phyloP scores from a whole-genome alignment of 2,797 vertebrate genomes.

The Falco peregrinus region DNA sequence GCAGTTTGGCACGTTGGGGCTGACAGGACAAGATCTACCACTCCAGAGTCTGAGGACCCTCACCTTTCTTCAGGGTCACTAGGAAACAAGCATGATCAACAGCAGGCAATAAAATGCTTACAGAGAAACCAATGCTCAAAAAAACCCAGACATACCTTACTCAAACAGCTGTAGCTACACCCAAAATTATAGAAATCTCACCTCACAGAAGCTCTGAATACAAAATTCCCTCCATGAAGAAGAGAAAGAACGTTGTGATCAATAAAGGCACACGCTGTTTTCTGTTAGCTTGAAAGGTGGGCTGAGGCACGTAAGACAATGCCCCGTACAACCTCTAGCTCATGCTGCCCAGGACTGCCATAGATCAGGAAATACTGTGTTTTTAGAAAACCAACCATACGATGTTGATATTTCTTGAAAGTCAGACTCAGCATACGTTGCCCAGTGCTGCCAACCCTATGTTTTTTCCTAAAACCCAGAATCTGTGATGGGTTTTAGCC shows the following conservation, averaged over 20 bases:
- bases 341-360: neutral
- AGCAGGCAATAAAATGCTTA: neutral
- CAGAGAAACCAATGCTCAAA: neutral
- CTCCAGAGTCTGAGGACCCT: neutral
- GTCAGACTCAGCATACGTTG: neutral
- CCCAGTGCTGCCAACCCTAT: neutral
- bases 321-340: neutral
- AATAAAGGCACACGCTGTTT: neutral
- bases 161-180: neutral
- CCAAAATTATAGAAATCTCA: neutral
- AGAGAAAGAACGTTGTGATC: neutral
- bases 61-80: neutral
- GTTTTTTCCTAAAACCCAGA: neutral
- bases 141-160: no score
- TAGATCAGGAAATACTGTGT: neutral
- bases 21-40: neutral
- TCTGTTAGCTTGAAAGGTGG: neutral
- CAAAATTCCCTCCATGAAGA: neutral
- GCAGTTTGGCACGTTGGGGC: neutral
- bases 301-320: neutral
- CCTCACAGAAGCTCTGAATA: neutral
- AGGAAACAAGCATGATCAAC: neutral
- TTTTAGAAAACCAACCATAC: neutral
- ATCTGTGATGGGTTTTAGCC: neutral
- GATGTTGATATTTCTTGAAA: neutral